phyloP scores from a whole-genome alignment of 2,113 vertebrate genomes.

The Cyphomyrus plagiostoma region DNA sequence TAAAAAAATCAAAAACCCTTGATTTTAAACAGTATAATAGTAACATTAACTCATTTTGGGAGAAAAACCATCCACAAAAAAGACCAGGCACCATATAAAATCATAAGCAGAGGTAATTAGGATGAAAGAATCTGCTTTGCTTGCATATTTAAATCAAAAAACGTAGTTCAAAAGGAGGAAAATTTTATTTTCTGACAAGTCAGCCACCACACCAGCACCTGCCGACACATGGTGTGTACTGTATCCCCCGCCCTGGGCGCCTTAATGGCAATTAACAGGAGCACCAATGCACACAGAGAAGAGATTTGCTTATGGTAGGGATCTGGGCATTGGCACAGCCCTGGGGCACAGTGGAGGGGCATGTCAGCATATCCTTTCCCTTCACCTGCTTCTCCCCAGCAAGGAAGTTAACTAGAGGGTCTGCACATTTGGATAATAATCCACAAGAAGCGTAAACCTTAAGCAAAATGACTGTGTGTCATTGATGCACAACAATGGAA shows the following conservation, averaged over 20 bases:
- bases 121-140: constrained; percentile 55
- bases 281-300: constrained; percentile 44
- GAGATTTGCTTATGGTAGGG: constrained; percentile 44
- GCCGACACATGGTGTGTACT: background rate
- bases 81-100: constrained; percentile 27
- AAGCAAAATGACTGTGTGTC: background rate
- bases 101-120: constrained; percentile 67
- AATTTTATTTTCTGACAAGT: constrained; percentile 44
- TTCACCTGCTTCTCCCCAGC: background rate
- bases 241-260: constrained; percentile 44
- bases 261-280: constrained; percentile 62
- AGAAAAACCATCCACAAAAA: background rate
- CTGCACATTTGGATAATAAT: constrained; percentile 5
- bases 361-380: constrained; percentile 20
- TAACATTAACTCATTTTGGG: background rate
- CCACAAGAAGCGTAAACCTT: background rate
- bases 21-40: background rate
- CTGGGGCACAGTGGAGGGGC: constrained; percentile 21
- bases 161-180: constrained; percentile 49
- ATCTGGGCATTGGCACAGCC: constrained; percentile 38
- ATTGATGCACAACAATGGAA: constrained; percentile 6
- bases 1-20: background rate
- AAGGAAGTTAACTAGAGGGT: background rate
- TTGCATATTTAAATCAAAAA: constrained; percentile 58
- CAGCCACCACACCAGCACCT: constrained; percentile 35